Percentiles rank a stretch among this genome's conserved stretches.
phyloP scores from a whole-genome alignment of 2,797 vertebrate species.

The Tympanoctomys barrerae region DNA sequence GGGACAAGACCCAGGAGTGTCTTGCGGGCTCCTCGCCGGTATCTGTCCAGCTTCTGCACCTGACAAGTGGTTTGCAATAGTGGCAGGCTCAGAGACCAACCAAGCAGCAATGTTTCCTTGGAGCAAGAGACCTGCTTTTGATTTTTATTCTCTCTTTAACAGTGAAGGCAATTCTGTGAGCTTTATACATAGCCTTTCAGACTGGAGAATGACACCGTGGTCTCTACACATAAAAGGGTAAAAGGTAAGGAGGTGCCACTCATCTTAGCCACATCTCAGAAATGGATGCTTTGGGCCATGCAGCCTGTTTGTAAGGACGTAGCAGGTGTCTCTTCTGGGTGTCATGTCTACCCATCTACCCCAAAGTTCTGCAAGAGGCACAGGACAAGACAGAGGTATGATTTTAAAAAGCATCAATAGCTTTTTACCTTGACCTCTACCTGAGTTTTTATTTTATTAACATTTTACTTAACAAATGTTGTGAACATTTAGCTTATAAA shows the following conservation, averaged over 20 bases:
- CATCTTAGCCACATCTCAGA: conserved; percentile 43
- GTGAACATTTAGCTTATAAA: neutral
- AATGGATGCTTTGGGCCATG: no score
- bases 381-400: neutral
- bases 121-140: conserved; percentile 36
- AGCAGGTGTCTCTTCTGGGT: neutral
- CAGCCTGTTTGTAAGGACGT: neutral
- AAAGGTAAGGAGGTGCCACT: conserved; percentile 53
- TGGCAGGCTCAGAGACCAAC: neutral
- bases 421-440: neutral
- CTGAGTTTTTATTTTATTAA: neutral
- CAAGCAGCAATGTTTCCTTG: neutral
- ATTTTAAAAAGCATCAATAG: neutral
- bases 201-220: conserved; percentile 47
- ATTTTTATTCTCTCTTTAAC: conserved; percentile 34
- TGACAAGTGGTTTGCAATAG: neutral
- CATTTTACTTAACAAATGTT: neutral
- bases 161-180: conserved; percentile 14
- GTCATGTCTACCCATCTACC: neutral
- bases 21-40: no score
- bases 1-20: no score
- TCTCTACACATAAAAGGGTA: conserved; percentile 42
- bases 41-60: neutral
- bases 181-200: conserved; percentile 73
- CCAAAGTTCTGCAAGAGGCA: neutral